Evolutionary conservation across 2,888 invertebrate species (phyloP).

Genomic region (Watsonalla binaria): DNA sequence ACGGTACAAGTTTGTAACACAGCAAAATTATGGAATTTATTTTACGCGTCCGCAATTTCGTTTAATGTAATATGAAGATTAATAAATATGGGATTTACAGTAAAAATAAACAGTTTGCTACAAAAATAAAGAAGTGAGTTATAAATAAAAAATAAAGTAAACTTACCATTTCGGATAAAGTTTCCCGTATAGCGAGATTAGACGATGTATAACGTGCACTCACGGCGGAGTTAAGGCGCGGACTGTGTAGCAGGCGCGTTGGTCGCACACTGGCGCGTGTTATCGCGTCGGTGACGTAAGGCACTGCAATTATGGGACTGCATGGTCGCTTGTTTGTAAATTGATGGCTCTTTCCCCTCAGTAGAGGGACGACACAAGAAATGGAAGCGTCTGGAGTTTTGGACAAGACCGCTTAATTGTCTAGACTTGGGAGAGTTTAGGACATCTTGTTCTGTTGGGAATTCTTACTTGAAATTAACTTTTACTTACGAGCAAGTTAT

Average conservation of each 20-base stretch:
- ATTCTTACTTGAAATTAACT: too few relatives aligned
- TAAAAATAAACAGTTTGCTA: too few relatives aligned
- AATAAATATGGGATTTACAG: too few relatives aligned
- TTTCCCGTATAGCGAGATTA: background rate
- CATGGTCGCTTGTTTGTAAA: conserved; percentile 1
- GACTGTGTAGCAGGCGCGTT: background rate
- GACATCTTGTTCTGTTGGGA: too few relatives aligned
- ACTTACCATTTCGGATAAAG: background rate
- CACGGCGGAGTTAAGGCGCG: background rate
- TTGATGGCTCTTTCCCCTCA: background rate
- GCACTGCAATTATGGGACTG: conserved; percentile 1
- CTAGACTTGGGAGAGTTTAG: too few relatives aligned
- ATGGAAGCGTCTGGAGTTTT: conserved; percentile 1
- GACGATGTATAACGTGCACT: background rate
- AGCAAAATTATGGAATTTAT: too few relatives aligned
- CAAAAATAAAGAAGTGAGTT: too few relatives aligned
- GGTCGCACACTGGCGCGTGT: background rate
- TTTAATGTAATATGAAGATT: too few relatives aligned
- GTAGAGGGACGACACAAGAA: background rate
- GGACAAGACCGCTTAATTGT: background rate
- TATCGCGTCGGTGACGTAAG: conserved; percentile 2
- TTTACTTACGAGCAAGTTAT: too few relatives aligned
- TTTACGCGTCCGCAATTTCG: too few relatives aligned
- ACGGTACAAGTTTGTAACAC: too few relatives aligned
- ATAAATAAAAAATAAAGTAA: too few relatives aligned